Conservation (phyloP, 2,113 vertebrate species). For the Stegastes partitus region DNA sequence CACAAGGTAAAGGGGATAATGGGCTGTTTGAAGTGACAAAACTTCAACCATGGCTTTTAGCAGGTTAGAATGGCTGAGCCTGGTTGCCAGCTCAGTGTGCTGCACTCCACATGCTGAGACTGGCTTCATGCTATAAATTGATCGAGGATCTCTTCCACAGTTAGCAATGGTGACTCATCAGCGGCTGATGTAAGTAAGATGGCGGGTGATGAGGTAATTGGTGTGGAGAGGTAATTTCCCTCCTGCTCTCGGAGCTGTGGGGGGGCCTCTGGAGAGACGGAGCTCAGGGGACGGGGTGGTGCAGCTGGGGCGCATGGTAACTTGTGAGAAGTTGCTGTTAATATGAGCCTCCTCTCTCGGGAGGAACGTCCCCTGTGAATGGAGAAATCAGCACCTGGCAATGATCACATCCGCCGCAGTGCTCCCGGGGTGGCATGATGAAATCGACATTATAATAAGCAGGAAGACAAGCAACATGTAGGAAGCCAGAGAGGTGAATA, state of each 20-base stretch:
- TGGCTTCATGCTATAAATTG: slow-evolving; percentile 30
- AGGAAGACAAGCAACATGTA: slow-evolving; percentile 24
- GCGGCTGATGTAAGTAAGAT: slow-evolving; percentile 71
- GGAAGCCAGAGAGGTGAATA: slow-evolving; percentile 4
- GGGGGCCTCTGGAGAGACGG: slow-evolving; percentile 50
- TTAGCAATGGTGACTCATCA: slow-evolving; percentile 63
- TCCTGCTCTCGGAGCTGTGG: slow-evolving; percentile 44
- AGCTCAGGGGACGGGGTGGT: slow-evolving; percentile 27
- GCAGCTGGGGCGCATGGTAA: slow-evolving; percentile 36
- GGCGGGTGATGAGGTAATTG: slow-evolving; percentile 64
- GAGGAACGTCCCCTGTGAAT: slow-evolving; percentile 54
- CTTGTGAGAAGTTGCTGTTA: slow-evolving; percentile 65
- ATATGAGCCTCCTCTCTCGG: slow-evolving; percentile 48
- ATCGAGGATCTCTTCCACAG: slow-evolving; percentile 42
- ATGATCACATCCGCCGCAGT: slow-evolving; percentile 61
- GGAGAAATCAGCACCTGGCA: slow-evolving; percentile 53
- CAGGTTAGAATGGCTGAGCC: slow-evolving; percentile 77
- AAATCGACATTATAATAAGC: slow-evolving; percentile 66
- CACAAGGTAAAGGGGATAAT: slow-evolving; percentile 88
- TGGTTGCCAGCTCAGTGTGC: slow-evolving; percentile 39
- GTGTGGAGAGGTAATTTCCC: slow-evolving; percentile 71
- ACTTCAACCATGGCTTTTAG: slow-evolving; percentile 83
- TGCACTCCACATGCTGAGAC: slow-evolving; percentile 75
- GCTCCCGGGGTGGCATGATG: slow-evolving; percentile 70
- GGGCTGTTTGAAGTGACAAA: slow-evolving; percentile 87